Evolutionary conservation across 2,888 invertebrate genomes (phyloP), one percentile per base, ranked within the genome.

Genomic region (Zygaena filipendulae): DNA sequence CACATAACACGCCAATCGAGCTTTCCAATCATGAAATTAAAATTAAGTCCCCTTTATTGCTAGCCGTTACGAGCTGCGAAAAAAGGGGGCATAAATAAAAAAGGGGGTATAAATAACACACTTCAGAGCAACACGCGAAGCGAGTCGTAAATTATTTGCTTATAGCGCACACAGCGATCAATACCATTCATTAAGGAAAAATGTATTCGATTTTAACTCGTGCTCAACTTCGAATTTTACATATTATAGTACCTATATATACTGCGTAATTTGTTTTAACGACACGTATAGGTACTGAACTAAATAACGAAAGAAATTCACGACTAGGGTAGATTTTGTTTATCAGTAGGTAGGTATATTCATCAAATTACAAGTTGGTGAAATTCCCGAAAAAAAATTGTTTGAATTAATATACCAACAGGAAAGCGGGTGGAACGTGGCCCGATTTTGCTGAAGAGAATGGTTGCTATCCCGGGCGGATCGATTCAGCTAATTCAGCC

Each of bases 1-100:
- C 69, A 62, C 69, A 71, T 72, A 77, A 74, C 71, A 58, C 66
- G 57, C 68, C 74, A 71, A 75, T 77, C 75, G 67, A 75, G 75
- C 72, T 75, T 75, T 74, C 74, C 77, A 77, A 77, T 79, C 77
- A 74, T 68, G 75, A 71, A 75, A 77, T 77, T 77, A 75, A 77
- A 77, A 77, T 74, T 62, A 72, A 67, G 72, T 75, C 74, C 74
- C 71, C 64, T 77, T 79, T 77, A 79, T 63, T 49, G 52, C 68
- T 51, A 47, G 61, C 66, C 61, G 75, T 79, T 79, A 79, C 75
- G 79, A 79, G 75, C 79, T 79, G 79, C 79, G 75, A 79, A 79
- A 79, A 79, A 79, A 79, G 77, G 75, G 74, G 67, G 67, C 61
- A 74, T 75, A 74, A 71, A 71, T 69, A 72, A 74, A 77, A 71